Conservation (phyloP, 2,113 vertebrate species). For the Psettodes erumei region DNA sequence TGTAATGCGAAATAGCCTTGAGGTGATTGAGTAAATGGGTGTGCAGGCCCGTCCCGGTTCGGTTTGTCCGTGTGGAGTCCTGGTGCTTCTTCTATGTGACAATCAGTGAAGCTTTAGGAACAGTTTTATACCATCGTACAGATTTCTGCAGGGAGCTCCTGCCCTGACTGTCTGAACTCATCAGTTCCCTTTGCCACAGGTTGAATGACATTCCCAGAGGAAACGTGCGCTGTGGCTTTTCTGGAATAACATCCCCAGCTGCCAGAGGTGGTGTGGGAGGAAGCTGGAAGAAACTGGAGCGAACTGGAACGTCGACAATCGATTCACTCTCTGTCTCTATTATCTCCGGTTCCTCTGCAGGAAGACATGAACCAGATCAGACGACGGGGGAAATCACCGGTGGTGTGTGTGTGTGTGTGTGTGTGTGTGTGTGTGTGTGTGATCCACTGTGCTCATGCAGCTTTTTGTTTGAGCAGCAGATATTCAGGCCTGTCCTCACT, state of each 20-base stretch:
- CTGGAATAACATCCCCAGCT: slow-evolving; percentile 22
- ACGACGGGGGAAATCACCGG: slow-evolving; percentile 87
- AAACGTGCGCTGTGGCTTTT: slow-evolving; percentile 11
- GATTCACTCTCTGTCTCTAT: slow-evolving; percentile 58
- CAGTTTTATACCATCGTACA: no score
- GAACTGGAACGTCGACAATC: slow-evolving; percentile 63
- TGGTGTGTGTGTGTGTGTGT: slow-evolving; percentile 74
- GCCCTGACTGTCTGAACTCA: background rate
- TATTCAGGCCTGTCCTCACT: slow-evolving; percentile 23
- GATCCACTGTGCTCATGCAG: slow-evolving; percentile 48
- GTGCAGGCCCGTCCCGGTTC: no score
- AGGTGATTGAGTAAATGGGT: no score
- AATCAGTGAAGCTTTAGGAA: no score
- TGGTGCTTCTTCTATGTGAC: no score
- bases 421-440: slow-evolving; percentile 19
- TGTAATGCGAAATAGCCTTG: no score
- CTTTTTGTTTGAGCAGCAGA: background rate
- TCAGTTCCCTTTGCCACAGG: no score
- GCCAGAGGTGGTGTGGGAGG: slow-evolving; percentile 65
- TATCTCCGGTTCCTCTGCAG: slow-evolving; percentile 77
- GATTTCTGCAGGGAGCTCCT: no score
- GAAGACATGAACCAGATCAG: slow-evolving; percentile 87
- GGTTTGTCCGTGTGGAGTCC: no score
- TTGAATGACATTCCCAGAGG: no score
- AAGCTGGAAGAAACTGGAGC: slow-evolving; percentile 52